A percentile compares a stretch with the other conserved stretches of the same genome.
Evolutionary conservation across 2,113 vertebrate species (phyloP).

Genomic region (Dunckerocampus dactyliophorus): DNA sequence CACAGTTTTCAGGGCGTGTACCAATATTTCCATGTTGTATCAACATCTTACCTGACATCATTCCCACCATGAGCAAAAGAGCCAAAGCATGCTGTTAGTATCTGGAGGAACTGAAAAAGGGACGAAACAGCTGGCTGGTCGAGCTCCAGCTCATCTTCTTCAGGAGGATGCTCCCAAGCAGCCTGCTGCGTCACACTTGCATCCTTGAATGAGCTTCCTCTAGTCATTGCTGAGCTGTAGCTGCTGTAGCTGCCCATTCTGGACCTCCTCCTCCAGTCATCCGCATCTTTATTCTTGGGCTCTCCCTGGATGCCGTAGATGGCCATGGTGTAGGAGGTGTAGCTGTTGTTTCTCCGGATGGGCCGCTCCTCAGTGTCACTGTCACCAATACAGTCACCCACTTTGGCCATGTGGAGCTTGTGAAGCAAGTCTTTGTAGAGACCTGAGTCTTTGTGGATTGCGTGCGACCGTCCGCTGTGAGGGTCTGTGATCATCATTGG

Average conservation of each 20-base stretch:
- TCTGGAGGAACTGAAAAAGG: conserved; percentile 95
- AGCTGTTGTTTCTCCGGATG: conserved; percentile 92
- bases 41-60: conserved; percentile 83
- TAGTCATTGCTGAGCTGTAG: conserved; percentile 83
- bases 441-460: conserved; percentile 91
- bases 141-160: conserved; percentile 85
- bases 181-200: conserved; percentile 52
- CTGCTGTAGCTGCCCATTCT: conserved; percentile 92
- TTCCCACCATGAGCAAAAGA: conserved; percentile 97
- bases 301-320: conserved; percentile 92
- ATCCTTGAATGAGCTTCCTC: conserved; percentile 42
- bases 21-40: too few species aligned
- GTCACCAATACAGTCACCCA: conserved; percentile 93
- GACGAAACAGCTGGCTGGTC: conserved; percentile 86
- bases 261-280: conserved; percentile 75
- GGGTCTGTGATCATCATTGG: conserved; percentile 80
- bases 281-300: conserved; percentile 70
- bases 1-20: too few species aligned
- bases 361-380: conserved; percentile 82
- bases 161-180: conserved; percentile 58
- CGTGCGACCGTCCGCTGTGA: conserved; percentile 85
- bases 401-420: conserved; percentile 89
- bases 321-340: conserved; percentile 96
- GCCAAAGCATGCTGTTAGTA: conserved; percentile 93
- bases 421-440: conserved; percentile 95